Conservation (phyloP, 2,888 invertebrate species). For the Drosophila atripex region DNA sequence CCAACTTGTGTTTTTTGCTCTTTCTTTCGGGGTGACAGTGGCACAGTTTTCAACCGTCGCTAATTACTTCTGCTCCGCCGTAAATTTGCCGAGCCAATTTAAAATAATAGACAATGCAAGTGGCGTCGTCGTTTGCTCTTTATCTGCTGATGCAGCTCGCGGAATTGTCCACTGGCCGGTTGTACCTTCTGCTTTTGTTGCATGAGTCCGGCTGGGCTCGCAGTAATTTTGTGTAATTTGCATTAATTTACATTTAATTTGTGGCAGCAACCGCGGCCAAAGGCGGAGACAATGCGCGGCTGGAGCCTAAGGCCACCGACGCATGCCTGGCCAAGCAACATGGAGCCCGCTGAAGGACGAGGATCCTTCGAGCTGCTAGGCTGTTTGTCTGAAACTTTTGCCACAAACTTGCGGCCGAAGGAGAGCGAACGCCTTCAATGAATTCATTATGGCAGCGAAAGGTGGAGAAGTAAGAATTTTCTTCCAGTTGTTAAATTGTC, state of each 20-base stretch:
- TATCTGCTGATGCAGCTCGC: constrained; percentile 59
- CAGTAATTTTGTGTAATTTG: constrained; percentile 76
- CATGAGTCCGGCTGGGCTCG: constrained; percentile 44
- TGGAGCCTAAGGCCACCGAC: constrained; percentile 63
- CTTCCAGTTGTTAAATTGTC: constrained; percentile 63
- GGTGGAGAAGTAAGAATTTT: constrained; percentile 45
- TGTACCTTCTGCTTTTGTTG: constrained; percentile 26
- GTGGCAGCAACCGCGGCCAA: constrained; percentile 18
- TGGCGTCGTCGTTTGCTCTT: constrained; percentile 53
- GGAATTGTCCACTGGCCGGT: constrained; percentile 6
- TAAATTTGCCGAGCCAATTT: constrained; percentile 75
- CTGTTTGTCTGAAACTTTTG: constrained; percentile 37
- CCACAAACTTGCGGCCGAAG: constrained; percentile 47
- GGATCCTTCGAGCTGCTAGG: constrained; percentile 54
- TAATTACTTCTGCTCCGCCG: constrained; percentile 72
- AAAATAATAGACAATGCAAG: constrained; percentile 71
- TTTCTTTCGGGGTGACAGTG: constrained; percentile 26
- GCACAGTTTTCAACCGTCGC: constrained; percentile 61
- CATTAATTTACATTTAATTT: constrained; percentile 81
- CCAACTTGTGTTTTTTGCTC: not conserved
- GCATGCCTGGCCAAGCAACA: constrained; percentile 56
- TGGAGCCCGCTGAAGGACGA: constrained; percentile 30
- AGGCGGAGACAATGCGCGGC: constrained; percentile 40
- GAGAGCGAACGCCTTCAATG: constrained; percentile 60
- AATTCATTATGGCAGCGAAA: constrained; percentile 62